phyloP scores from a whole-genome alignment of 2,888 invertebrate species.

The Odontothrips loti region DNA sequence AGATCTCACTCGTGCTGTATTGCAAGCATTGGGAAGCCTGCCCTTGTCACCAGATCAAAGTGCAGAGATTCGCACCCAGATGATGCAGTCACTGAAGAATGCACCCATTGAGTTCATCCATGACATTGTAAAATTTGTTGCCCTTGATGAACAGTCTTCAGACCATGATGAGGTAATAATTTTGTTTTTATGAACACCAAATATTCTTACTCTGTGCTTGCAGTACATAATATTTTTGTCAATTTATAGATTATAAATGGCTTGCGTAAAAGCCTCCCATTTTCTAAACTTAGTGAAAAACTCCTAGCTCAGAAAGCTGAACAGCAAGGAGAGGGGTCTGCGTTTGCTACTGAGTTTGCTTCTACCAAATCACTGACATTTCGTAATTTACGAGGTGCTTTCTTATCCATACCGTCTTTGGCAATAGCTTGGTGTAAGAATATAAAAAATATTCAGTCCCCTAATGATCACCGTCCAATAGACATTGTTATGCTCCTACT shows the following conservation, averaged over 20 bases:
- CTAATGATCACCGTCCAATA: slow-evolving; percentile 58
- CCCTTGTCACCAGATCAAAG: slow-evolving; percentile 26
- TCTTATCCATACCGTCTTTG: background rate
- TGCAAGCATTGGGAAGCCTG: slow-evolving; percentile 39
- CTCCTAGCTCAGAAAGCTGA: background rate
- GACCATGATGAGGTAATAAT: slow-evolving; percentile 11
- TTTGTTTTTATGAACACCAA: background rate
- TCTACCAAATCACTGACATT: background rate
- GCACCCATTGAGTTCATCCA: background rate
- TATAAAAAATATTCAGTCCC: background rate
- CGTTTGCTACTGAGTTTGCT: background rate
- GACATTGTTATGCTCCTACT: slow-evolving; percentile 65
- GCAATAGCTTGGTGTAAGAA: background rate
- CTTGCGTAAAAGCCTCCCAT: background rate
- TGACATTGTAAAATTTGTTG: slow-evolving; percentile 11
- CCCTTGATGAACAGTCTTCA: background rate
- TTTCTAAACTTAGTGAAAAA: background rate
- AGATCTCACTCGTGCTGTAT: slow-evolving; percentile 37
- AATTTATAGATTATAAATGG: background rate
- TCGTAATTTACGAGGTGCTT: background rate
- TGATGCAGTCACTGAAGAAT: background rate
- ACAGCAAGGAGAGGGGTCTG: background rate
- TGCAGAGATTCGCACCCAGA: background rate
- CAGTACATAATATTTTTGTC: background rate
- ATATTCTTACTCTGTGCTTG: background rate